These are phyloP conservation scores for Mobula birostris DNA, from an alignment of 2,113 vertebrate genomes.

Conservation along the genomic window DNA sequence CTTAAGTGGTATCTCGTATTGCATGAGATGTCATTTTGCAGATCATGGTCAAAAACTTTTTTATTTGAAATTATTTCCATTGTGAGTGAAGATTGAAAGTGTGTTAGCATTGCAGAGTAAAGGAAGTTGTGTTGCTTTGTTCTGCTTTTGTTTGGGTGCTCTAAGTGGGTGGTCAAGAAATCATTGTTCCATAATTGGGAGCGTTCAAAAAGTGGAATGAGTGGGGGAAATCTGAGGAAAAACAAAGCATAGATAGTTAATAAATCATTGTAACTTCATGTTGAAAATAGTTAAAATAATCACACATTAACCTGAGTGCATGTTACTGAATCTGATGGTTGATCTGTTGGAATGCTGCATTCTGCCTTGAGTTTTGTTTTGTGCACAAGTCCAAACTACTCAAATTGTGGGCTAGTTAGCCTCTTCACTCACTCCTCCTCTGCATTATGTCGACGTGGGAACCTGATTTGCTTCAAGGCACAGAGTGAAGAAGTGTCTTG, in stretches of 20 bases:
- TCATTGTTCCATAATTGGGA: constrained; percentile 11
- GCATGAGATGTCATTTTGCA: background rate
- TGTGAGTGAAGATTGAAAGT: background rate
- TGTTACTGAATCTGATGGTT: background rate
- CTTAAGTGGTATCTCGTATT: background rate
- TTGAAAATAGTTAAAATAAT: background rate
- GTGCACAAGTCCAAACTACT: constrained; percentile 16
- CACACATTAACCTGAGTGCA: background rate
- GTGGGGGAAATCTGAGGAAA: background rate
- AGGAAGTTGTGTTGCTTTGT: background rate
- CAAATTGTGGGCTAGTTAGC: background rate
- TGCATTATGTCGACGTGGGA: background rate
- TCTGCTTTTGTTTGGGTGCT: background rate
- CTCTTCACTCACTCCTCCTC: background rate
- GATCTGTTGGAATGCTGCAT: constrained; percentile 9
- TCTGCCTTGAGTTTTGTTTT: background rate
- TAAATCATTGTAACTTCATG: background rate
- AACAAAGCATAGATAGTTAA: background rate
- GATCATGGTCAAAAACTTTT: background rate
- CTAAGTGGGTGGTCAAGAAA: background rate
- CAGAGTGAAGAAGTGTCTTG: background rate
- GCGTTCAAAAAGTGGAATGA: background rate
- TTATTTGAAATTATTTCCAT: background rate
- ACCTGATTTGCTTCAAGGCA: constrained; percentile 5
- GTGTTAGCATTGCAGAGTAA: background rate